Percentiles rank a stretch among this genome's conserved stretches.
Conservation (phyloP, 2,888 invertebrate genomes). For the Cyaniris semiargus region DNA sequence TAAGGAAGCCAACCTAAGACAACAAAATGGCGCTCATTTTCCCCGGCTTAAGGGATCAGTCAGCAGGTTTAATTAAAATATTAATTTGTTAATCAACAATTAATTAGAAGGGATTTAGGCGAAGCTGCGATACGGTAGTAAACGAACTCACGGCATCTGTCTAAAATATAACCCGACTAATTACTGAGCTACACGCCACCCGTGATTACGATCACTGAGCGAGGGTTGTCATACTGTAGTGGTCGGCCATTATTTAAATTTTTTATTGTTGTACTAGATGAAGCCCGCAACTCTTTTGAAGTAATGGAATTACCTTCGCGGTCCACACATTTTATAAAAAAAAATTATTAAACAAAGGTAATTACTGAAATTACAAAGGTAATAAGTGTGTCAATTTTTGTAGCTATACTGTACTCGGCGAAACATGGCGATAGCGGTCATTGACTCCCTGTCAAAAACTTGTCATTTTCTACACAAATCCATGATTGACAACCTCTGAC, state of each 20-base stretch:
- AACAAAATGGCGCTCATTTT: conserved; percentile 7
- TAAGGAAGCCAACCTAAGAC: neutral
- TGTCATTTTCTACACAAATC: too few species aligned
- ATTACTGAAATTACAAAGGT: too few species aligned
- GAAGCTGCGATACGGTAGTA: neutral
- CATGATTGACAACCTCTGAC: too few species aligned
- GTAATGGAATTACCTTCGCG: too few species aligned
- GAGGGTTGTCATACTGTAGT: neutral
- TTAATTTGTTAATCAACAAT: conserved; percentile 4
- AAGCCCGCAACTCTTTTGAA: too few species aligned
- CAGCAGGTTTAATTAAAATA: conserved; percentile 3
- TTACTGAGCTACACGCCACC: neutral
- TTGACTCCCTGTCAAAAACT: too few species aligned
- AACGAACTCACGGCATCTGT: neutral
- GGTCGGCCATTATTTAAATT: neutral
- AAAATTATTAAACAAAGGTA: too few species aligned
- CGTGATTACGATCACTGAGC: neutral
- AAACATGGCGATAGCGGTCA: too few species aligned
- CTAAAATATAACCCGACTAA: conserved; percentile 2
- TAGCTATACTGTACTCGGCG: too few species aligned
- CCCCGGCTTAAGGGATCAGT: neutral
- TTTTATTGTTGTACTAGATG: neutral
- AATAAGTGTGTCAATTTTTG: too few species aligned
- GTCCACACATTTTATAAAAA: too few species aligned
- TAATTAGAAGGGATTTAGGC: neutral